Evolutionary conservation across 2,113 vertebrate genomes (phyloP).

Genomic region (Rhadina sibilatrix): DNA sequence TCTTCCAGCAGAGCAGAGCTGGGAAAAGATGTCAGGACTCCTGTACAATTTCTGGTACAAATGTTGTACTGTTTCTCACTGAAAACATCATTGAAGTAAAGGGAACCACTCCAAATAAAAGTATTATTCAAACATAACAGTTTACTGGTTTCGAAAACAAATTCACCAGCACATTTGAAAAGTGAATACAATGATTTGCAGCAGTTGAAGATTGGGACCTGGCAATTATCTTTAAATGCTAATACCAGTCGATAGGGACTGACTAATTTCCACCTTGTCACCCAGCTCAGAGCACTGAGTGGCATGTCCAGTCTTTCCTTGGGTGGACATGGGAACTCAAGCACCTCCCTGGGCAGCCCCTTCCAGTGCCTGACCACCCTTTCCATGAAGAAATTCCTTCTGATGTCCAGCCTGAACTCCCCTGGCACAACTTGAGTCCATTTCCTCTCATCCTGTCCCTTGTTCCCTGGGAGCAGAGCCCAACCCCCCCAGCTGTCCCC

Average conservation of each 20-base stretch:
- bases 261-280: not conserved
- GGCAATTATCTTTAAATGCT: not conserved
- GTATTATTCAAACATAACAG: not conserved
- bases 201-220: not conserved
- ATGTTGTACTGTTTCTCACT: not conserved
- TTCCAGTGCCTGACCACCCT: not conserved
- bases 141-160: not conserved
- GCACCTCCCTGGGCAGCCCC: not conserved
- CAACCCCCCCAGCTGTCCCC: fast-evolving
- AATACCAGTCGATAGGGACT: not conserved
- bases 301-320: not conserved
- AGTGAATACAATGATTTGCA: not conserved
- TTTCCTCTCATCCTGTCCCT: not conserved
- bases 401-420: not conserved
- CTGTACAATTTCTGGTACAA: not conserved
- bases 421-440: fast-evolving
- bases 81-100: not conserved
- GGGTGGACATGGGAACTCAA: too few species aligned
- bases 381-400: not conserved
- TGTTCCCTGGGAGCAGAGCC: not conserved
- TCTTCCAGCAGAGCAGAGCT: not conserved
- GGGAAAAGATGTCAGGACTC: not conserved
- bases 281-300: not conserved
- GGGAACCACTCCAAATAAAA: not conserved
- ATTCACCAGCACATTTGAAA: not conserved